A percentile compares a stretch with the other conserved stretches of the same genome.
phyloP scores from a whole-genome alignment of 2,113 vertebrate genomes.

The Carollia perspicillata region DNA sequence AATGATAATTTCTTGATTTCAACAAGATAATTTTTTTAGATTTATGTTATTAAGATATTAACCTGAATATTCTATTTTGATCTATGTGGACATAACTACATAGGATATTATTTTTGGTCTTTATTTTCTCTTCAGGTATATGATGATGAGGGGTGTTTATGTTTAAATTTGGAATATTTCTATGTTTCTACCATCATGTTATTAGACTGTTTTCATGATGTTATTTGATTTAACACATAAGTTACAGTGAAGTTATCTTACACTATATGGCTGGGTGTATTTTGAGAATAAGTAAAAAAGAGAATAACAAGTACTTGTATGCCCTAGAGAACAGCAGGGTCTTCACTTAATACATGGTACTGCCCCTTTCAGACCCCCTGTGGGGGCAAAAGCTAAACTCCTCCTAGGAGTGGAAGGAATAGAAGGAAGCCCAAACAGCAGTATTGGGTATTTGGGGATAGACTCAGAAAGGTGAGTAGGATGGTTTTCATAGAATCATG shows the following conservation, averaged over 20 bases:
- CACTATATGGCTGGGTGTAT: background rate
- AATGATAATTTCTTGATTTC: background rate
- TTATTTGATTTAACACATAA: background rate
- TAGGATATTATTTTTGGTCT: background rate
- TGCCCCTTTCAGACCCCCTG: background rate
- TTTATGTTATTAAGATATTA: background rate
- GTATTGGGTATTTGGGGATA: too few relatives aligned
- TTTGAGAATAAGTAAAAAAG: background rate
- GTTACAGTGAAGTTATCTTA: background rate
- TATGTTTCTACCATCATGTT: background rate
- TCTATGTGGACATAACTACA: background rate
- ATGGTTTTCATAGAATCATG: background rate
- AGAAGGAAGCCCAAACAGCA: background rate
- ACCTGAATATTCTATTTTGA: background rate
- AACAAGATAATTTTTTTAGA: background rate
- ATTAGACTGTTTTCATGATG: background rate
- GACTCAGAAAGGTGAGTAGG: background rate
- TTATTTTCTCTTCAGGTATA: background rate
- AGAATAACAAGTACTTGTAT: background rate
- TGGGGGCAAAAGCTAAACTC: background rate
- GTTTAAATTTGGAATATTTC: background rate
- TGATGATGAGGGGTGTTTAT: background rate
- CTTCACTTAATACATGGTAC: background rate
- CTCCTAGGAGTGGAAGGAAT: background rate
- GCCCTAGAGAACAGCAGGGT: background rate